Conservation (phyloP, 2,797 vertebrate species). For the Hapalemur alaotrensis region DNA sequence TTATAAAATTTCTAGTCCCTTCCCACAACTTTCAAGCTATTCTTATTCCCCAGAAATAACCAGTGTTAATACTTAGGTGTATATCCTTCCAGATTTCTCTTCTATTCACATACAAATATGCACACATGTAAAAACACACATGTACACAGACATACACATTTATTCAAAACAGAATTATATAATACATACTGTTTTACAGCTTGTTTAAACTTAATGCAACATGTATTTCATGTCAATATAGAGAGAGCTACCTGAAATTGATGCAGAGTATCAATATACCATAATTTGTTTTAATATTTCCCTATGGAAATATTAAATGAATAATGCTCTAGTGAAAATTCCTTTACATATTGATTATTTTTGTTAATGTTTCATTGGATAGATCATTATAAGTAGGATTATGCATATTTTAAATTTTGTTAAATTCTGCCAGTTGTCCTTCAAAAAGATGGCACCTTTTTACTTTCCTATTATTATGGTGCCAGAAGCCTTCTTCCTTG, state of each 20-base stretch:
- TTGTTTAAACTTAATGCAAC: neutral
- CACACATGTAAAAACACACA: neutral
- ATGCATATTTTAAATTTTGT: neutral
- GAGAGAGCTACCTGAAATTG: neutral
- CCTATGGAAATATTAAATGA: neutral
- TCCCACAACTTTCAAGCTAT: neutral
- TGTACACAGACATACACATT: neutral
- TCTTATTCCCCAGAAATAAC: neutral
- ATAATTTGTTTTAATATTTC: constrained; percentile 11
- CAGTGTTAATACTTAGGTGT: neutral
- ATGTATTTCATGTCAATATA: neutral
- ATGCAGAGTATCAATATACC: neutral
- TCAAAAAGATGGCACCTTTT: neutral
- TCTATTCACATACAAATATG: neutral
- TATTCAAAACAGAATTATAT: neutral
- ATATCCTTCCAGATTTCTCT: neutral
- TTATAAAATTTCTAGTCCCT: neutral
- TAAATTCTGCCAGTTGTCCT: neutral
- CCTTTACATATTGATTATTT: neutral
- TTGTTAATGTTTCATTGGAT: neutral
- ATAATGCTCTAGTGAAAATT: neutral
- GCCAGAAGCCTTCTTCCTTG: neutral
- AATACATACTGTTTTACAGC: neutral
- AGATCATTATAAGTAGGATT: constrained; percentile 31
- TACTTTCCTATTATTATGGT: neutral